Percentiles rank a stretch among this genome's conserved stretches.
These are phyloP conservation scores for Podarcis siculus DNA, from an alignment of 2,797 vertebrate genomes.

Conservation along the genomic window DNA sequence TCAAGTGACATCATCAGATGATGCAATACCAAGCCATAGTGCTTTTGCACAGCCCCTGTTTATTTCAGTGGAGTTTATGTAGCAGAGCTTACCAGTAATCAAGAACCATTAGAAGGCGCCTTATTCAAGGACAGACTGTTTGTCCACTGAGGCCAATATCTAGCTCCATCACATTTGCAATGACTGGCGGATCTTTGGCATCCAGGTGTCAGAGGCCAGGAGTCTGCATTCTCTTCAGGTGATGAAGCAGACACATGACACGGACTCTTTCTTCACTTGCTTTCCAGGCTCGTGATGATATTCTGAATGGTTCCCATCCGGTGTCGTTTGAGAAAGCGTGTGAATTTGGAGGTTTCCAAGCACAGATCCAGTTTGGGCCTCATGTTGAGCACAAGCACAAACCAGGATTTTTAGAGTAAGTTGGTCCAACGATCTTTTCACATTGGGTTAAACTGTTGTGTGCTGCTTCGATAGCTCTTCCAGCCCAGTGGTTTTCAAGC, in stretches of 20 bases:
- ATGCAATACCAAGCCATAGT: too few relatives aligned
- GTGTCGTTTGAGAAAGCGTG: conserved; percentile 99
- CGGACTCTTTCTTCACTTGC: conserved; percentile 27
- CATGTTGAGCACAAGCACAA: conserved; percentile 98
- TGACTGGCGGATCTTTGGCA: too few relatives aligned
- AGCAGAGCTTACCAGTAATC: too few relatives aligned
- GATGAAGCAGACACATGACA: background rate
- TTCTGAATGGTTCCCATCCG: conserved; percentile 97
- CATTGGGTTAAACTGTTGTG: background rate
- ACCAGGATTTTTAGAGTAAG: conserved; percentile 98
- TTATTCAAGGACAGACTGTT: too few relatives aligned
- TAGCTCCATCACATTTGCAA: too few relatives aligned
- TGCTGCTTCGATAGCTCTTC: background rate
- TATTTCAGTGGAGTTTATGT: too few relatives aligned
- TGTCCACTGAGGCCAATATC: too few relatives aligned
- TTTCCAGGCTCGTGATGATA: conserved; percentile 94
- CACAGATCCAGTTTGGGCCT: conserved; percentile 98
- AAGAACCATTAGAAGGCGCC: too few relatives aligned
- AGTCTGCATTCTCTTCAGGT: too few relatives aligned
- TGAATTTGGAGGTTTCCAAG: conserved; percentile 97
- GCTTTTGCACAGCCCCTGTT: too few relatives aligned
- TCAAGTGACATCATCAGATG: too few relatives aligned
- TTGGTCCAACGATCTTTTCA: conserved; percentile 22
- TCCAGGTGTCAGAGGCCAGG: too few relatives aligned
- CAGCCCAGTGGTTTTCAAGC: background rate